Percentiles rank a stretch among this genome's conserved stretches.
Evolutionary conservation across 1,140 invertebrate species (phyloP).

Genomic region (Arion vulgaris): DNA sequence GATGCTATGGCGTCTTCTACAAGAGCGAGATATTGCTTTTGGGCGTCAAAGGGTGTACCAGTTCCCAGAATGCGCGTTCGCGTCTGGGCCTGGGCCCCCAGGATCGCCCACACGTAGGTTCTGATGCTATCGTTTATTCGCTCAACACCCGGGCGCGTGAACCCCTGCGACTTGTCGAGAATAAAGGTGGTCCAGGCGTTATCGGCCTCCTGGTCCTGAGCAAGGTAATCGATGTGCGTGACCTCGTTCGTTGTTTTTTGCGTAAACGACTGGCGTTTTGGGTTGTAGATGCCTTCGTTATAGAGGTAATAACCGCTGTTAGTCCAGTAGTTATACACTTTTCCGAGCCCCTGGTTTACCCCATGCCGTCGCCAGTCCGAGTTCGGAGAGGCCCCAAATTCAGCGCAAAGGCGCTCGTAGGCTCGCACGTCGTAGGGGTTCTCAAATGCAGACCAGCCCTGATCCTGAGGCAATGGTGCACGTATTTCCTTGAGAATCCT

Average conservation of each 20-base stretch:
- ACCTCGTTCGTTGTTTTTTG: background rate
- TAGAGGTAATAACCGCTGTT: too few species aligned
- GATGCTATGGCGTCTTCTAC: background rate
- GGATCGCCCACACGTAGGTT: background rate
- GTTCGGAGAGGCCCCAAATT: background rate
- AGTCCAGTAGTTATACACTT: background rate
- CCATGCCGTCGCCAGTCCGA: background rate
- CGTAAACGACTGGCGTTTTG: background rate
- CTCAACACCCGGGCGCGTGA: background rate
- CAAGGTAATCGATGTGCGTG: background rate
- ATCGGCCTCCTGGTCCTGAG: background rate
- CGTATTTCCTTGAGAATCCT: background rate
- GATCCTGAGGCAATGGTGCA: background rate
- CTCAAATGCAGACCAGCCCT: background rate
- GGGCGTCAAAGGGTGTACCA: background rate
- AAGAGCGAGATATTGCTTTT: background rate
- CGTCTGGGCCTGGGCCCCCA: background rate
- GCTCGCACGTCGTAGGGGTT: background rate
- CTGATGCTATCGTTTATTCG: background rate
- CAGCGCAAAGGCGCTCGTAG: background rate
- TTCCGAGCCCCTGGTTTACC: background rate
- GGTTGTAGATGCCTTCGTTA: background rate
- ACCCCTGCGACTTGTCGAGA: background rate
- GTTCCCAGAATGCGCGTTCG: background rate
- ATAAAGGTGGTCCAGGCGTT: background rate